Conservation (phyloP, 2,888 invertebrate species). For the Steinernema scapterisci region DNA sequence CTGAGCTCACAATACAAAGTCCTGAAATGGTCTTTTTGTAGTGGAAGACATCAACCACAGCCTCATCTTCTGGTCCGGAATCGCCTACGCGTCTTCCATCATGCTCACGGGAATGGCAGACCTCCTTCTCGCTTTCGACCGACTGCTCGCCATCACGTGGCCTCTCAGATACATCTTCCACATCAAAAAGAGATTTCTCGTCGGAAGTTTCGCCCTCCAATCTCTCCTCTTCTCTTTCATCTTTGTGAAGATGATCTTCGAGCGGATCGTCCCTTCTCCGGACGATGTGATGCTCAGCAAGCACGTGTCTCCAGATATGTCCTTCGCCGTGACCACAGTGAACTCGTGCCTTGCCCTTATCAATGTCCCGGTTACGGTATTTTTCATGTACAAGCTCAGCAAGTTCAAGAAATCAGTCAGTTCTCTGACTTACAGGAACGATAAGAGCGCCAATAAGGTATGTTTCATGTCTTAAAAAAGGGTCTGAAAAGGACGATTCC, state of each 20-base stretch:
- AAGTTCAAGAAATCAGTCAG: not conserved
- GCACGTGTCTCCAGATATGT: not conserved
- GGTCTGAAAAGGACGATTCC: not conserved
- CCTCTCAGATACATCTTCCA: not conserved
- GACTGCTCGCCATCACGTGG: not conserved
- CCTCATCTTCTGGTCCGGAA: not conserved
- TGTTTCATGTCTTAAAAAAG: not conserved
- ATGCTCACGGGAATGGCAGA: not conserved
- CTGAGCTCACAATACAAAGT: too few species aligned
- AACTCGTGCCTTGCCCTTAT: not conserved
- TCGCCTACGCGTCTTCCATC: not conserved
- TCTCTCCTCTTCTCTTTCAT: not conserved
- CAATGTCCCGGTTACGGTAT: not conserved
- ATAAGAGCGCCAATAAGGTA: not conserved
- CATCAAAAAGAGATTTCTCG: not conserved
- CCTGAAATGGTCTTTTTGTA: too few species aligned
- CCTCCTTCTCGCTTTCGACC: not conserved
- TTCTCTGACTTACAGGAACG: not conserved
- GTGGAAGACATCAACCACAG: not conserved
- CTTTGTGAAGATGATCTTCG: not conserved
- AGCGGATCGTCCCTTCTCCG: too few species aligned
- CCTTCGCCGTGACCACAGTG: not conserved
- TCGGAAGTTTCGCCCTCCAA: too few species aligned
- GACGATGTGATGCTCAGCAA: not conserved
- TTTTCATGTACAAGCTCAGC: not conserved